These are phyloP conservation scores for Rhinichthys osculus DNA, from an alignment of 2,797 vertebrate species.

Conservation along the genomic window DNA sequence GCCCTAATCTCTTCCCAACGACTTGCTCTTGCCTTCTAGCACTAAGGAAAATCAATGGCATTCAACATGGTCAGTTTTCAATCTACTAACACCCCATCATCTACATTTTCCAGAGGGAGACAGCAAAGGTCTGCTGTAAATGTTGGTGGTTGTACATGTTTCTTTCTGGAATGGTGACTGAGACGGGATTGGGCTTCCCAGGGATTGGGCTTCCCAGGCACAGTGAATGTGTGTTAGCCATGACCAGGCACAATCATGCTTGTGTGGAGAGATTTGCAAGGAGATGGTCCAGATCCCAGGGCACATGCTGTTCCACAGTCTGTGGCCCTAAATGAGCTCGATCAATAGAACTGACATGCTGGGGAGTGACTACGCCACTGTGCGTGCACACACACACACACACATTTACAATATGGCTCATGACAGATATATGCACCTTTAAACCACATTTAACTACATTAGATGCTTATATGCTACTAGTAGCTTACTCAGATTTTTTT, in stretches of 20 bases:
- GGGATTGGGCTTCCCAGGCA: slow-evolving; percentile 4
- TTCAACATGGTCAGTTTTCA: slow-evolving; percentile 26
- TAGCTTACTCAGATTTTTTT: background rate
- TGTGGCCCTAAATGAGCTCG: slow-evolving; percentile 57
- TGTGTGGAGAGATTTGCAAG: slow-evolving; percentile 46
- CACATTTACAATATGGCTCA: slow-evolving; percentile 4
- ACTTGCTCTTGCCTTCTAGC: slow-evolving; percentile 32
- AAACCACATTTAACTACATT: background rate
- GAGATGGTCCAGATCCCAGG: slow-evolving; percentile 24
- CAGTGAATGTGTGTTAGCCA: slow-evolving; percentile 27
- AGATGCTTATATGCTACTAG: background rate
- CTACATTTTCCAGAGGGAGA: slow-evolving; percentile 17
- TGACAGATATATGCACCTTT: slow-evolving; percentile 4
- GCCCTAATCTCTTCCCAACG: slow-evolving; percentile 53
- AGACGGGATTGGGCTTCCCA: slow-evolving; percentile 19
- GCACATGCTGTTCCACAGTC: slow-evolving; percentile 54
- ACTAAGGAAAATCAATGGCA: slow-evolving; percentile 48
- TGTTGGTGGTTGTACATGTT: background rate
- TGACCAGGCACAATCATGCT: slow-evolving; percentile 51
- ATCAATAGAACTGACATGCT: slow-evolving; percentile 61
- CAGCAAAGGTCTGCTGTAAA: background rate
- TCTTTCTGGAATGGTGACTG: slow-evolving; percentile 25
- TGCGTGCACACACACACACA: slow-evolving; percentile 2
- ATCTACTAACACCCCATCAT: slow-evolving; percentile 31
- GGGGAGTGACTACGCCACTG: slow-evolving; percentile 40